Base-by-base conservation (phyloP, 1,140 invertebrate genomes). In the Macrotrachela quadricornifera region DNA sequence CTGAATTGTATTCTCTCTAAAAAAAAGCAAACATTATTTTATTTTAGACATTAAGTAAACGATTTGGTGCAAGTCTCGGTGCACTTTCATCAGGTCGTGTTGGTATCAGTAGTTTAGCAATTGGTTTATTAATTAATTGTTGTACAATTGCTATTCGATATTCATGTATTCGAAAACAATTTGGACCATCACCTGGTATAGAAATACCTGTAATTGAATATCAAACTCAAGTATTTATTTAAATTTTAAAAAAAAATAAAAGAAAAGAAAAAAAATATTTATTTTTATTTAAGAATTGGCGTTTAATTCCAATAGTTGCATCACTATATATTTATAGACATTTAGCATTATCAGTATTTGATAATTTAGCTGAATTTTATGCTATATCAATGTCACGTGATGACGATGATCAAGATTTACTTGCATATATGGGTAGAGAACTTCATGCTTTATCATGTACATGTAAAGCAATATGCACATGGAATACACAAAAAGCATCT, bases 361-460 rank as follows among this genome's bases (percentile, higher is more conserved):
- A 68, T 49, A 68, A 74, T 48, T 75, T 69, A 59, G 63, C 72
- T 0, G 58, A 64, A 13, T 75, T 82, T 54, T 67, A 73, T 36
- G 69, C 79, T 40, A 63, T 66, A 21, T 57, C 70, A 17, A 58
- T 72, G 55, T 62, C 65, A 48, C 68, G 67, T n/a, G 65, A 71
- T 49, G 68, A 64, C 36, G 64, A 64, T 46, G 65, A 70, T 40
- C 59, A 61, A 57, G 58, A 71, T 59, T 69, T 72, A 30, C 21
- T 30, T 30, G 77, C 77, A 39, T 74, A 78, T 43, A 71, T 78
- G 55, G 80, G 81, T 0, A 74, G 79, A 41, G 90, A 96, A 73
- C 80, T 94, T 49, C 88, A 96, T 69, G 85, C 81, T 14, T 63
- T 94, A 52, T 85, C 86, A 14, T 90, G 82, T 49, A 78, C 80